These are phyloP conservation scores for Puffinus mauretanicus DNA, from an alignment of 2,113 vertebrate species.

Conservation along the genomic window DNA sequence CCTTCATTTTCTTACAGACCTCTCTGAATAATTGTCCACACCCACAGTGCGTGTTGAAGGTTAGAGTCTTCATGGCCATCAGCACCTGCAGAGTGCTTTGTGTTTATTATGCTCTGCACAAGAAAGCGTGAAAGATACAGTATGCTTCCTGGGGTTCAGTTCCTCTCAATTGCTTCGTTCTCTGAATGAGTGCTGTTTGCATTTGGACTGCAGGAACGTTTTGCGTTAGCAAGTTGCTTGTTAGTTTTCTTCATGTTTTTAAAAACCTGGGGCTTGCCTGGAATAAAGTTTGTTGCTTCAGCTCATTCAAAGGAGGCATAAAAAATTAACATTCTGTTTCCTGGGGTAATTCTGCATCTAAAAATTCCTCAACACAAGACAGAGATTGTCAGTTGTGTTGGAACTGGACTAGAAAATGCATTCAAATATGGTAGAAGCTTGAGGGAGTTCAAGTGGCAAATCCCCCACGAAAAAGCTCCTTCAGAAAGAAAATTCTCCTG, in stretches of 20 bases:
- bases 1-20: neutral
- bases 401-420: neutral
- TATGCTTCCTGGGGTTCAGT: neutral
- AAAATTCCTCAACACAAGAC: neutral
- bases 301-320: neutral
- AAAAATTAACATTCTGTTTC: neutral
- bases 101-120: neutral
- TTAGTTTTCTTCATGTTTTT: neutral
- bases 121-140: neutral
- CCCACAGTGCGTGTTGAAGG: accelerated
- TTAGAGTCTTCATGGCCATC: neutral
- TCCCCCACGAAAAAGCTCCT: neutral
- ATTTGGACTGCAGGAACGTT: neutral
- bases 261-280: neutral
- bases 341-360: neutral
- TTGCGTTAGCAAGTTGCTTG: neutral
- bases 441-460: neutral
- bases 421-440: neutral
- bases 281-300: neutral
- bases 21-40: neutral
- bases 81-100: neutral
- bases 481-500: neutral
- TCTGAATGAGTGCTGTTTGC: neutral
- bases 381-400: accelerated
- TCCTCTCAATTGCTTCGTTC: neutral